Conservation (phyloP, 2,113 vertebrate species). For the Eonycteris spelaea region DNA sequence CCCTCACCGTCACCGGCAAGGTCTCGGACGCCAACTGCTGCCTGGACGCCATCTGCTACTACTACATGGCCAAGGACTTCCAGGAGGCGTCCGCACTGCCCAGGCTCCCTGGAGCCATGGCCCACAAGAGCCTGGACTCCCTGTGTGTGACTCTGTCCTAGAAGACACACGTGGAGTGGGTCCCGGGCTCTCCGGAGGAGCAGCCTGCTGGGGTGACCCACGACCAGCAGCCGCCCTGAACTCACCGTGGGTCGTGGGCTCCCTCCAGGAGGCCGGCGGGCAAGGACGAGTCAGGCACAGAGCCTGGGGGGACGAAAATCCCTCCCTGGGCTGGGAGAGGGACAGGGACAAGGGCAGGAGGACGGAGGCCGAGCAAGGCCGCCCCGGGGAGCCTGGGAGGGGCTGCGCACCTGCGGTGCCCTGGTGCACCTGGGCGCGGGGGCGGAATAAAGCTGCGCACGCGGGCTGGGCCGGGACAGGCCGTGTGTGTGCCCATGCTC, state of each 20-base stretch:
- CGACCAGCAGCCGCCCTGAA: not conserved
- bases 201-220: not conserved
- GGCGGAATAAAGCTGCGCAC: not conserved
- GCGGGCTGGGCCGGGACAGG: not conserved
- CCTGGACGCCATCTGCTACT: constrained; percentile 85
- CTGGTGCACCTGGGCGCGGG: no score
- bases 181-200: fast-evolving
- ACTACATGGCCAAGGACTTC: constrained; percentile 83
- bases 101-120: not conserved
- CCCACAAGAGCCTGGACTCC: constrained; percentile 55
- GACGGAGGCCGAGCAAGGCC: not conserved
- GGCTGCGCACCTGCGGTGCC: not conserved
- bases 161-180: fast-evolving
- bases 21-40: constrained; percentile 84
- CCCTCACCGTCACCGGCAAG: not conserved
- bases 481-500: fast-evolving
- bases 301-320: no score
- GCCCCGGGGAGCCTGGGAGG: no score
- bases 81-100: constrained; percentile 63
- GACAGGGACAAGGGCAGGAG: not conserved
- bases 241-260: not conserved
- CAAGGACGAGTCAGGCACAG: fast-evolving
- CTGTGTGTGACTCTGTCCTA: not conserved
- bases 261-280: not conserved
- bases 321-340: not conserved